phyloP scores from a whole-genome alignment of 2,113 vertebrate species.

The Regulus satrapa region DNA sequence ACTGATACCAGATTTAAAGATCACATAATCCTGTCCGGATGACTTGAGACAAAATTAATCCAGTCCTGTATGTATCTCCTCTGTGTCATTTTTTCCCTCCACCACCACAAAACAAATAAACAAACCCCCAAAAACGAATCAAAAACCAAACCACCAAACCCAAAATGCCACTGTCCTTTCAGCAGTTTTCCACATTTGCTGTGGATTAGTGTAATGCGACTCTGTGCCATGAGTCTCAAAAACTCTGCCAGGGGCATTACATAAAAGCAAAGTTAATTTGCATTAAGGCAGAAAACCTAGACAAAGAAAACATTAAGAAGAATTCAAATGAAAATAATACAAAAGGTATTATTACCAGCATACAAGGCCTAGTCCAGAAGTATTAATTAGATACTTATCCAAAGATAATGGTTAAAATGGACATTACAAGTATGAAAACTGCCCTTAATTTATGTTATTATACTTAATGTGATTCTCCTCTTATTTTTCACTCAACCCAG shows the following conservation, averaged over 20 bases:
- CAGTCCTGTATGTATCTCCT: no score
- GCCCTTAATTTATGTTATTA: neutral
- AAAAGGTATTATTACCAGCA: neutral
- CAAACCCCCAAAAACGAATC: no score
- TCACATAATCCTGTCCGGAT: neutral
- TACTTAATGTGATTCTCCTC: neutral
- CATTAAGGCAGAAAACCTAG: slow-evolving; percentile 6
- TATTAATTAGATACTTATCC: neutral
- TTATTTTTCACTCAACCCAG: neutral
- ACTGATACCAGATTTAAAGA: neutral
- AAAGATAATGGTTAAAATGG: neutral
- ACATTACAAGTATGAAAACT: neutral
- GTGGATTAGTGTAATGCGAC: neutral
- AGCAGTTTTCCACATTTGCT: neutral
- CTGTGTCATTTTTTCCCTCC: neutral
- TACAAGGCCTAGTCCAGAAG: neutral
- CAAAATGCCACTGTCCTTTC: neutral
- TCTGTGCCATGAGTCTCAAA: neutral
- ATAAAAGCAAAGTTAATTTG: slow-evolving; percentile 34
- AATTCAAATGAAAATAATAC: neutral
- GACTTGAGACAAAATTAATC: neutral
- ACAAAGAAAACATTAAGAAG: slow-evolving; percentile 11
- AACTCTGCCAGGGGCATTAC: neutral
- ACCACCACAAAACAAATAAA: neutral
- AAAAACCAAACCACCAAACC: neutral